Conservation (phyloP, 2,113 vertebrate species). For the Vidua chalybeata region DNA sequence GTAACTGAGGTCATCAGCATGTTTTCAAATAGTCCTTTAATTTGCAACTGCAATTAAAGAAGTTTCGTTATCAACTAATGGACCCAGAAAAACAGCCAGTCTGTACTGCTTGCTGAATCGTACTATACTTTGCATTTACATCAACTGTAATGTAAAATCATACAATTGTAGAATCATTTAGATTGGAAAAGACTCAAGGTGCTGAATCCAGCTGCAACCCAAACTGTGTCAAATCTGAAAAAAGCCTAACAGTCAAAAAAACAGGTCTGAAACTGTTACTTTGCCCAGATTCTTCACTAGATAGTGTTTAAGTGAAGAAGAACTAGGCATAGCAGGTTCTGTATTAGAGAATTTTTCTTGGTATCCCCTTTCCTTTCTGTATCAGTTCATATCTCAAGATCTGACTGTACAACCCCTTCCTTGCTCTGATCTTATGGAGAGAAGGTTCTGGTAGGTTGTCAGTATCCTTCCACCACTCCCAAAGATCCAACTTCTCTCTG, state of each 20-base stretch:
- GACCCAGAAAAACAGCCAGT: background rate
- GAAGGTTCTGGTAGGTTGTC: background rate
- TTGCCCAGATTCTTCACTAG: background rate
- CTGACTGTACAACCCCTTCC: background rate
- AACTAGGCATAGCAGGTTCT: background rate
- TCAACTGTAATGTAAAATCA: background rate
- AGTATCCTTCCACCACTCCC: background rate
- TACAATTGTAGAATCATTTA: background rate
- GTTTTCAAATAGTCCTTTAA: constrained; percentile 45
- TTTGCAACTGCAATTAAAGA: constrained; percentile 25
- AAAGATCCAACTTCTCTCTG: background rate
- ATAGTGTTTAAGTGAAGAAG: background rate
- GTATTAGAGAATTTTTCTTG: background rate
- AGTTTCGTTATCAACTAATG: background rate
- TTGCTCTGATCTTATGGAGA: background rate
- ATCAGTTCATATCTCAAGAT: background rate
- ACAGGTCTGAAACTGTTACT: background rate
- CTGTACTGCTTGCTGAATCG: background rate
- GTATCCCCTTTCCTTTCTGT: background rate
- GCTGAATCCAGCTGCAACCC: background rate
- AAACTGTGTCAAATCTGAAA: background rate
- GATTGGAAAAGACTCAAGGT: background rate
- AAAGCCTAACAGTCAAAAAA: background rate
- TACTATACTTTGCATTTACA: background rate
- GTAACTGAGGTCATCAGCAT: constrained; percentile 1